Base-by-base conservation (phyloP, 2,113 vertebrate species). In the Spheniscus mendiculus region DNA sequence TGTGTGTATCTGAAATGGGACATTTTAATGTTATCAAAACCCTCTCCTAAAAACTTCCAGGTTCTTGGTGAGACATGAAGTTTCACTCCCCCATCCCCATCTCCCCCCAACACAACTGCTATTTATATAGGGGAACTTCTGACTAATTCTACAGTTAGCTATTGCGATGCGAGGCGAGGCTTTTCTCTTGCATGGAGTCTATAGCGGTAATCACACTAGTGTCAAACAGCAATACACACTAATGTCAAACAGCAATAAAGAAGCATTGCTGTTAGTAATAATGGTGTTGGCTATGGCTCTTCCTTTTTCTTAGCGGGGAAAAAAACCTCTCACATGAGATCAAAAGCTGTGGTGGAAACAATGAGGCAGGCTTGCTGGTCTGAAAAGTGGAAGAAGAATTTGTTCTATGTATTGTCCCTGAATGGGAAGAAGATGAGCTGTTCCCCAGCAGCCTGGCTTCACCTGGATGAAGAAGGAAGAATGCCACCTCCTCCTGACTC, bases 381-480 rank as follows among this genome's bases (percentile, higher is more conserved):
- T 78, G 45, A 30, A 38, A 25, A 82, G 65, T 15, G 12, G 23
- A 50, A 36, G 15, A 36, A 32, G 11, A 32, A 42, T 38, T 52
- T 56, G 5, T 42, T 87, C 2, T 7, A 0, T 40, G 3, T 83
- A 11, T 45, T 79, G 12, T 7, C 7, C 12, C 27, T 50, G 12
- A 15, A 21, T 36, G 70, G n/a, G 19, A 62, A 17, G 27, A 72
- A n/a, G 23, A 47, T 38, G 26, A 90, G 32, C 50, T 88, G 10
- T 59, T 88, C 12, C 17, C n/a, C 42, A 74, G 34, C 30, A 71
- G 45, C 42, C 38, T 87, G 36, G 15, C 52, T 74, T 85, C 42
- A 50, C 23, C 18, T 65, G 36, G 32, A 38, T 83, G 36, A 83
- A 81, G 38, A 45, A 53, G 56, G 55, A 86, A 25, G 32, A 87